A percentile compares a stretch with the other conserved stretches of the same genome.
Conservation (phyloP, 2,113 vertebrate genomes). For the Dipodomys ordii region DNA sequence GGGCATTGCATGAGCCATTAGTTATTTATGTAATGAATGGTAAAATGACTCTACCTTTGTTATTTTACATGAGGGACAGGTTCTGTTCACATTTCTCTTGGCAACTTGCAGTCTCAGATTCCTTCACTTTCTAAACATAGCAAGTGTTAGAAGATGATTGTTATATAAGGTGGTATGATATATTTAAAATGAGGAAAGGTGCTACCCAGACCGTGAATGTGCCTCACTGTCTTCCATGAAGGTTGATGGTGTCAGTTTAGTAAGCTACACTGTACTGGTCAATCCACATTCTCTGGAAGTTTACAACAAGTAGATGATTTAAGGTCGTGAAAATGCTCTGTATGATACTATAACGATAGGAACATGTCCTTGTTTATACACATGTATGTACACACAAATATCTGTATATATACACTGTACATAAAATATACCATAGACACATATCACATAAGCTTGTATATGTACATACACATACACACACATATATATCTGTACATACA, state of each 20-base stretch:
- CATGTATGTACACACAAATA: no score
- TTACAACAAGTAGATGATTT: background rate
- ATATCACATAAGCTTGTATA: no score
- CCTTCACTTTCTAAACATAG: conserved; percentile 11
- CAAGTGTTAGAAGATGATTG: conserved; percentile 10
- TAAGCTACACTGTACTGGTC: background rate
- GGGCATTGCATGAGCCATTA: background rate
- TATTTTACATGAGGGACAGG: background rate
- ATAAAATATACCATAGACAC: background rate
- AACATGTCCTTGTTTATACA: no score
- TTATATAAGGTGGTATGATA: background rate
- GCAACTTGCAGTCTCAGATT: conserved; percentile 28
- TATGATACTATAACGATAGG: background rate
- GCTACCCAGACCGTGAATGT: background rate
- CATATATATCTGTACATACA: no score
- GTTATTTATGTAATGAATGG: background rate
- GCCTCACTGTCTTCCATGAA: background rate
- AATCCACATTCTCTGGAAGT: no score
- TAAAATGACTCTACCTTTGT: background rate
- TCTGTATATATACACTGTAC: no score
- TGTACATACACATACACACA: no score
- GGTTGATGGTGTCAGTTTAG: background rate
- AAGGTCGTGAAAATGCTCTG: background rate
- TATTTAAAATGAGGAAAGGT: conserved; percentile 5
- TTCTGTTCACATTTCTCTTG: background rate